A percentile compares a stretch with the other conserved stretches of the same genome.
These are phyloP conservation scores for Trypoxylon attenuatum DNA, from an alignment of 2,888 invertebrate genomes.

Conservation along the genomic window DNA sequence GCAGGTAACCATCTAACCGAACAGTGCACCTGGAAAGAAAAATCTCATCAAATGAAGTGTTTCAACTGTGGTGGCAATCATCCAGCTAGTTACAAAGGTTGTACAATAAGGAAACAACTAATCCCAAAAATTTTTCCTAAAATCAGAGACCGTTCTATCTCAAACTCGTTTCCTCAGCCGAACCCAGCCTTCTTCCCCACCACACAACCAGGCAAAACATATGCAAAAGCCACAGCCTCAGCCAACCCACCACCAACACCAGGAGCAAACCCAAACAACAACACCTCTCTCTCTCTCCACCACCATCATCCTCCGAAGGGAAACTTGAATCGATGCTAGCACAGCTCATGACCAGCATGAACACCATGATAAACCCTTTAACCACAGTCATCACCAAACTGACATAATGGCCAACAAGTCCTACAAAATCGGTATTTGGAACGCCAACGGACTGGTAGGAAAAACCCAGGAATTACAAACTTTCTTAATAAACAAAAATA, in stretches of 20 bases:
- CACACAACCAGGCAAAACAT: background rate
- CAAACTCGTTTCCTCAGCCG: background rate
- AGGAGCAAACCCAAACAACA: no score
- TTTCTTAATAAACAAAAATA: conserved; percentile 17
- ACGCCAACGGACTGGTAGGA: conserved; percentile 32
- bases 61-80: conserved; percentile 42
- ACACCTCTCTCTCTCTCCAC: conserved; percentile 12
- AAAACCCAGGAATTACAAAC: conserved; percentile 7
- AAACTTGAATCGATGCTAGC: background rate
- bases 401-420: conserved; percentile 4
- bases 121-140: no score
- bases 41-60: no score
- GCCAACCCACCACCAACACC: no score
- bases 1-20: conserved; percentile 34
- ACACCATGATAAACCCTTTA: background rate
- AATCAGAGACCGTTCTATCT: background rate
- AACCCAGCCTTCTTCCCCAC: background rate
- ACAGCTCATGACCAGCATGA: background rate
- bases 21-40: conserved; percentile 44
- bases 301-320: background rate
- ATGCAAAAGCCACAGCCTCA: background rate
- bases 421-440: conserved; percentile 27
- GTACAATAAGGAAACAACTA: background rate
- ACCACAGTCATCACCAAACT: background rate
- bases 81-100: conserved; percentile 53